phyloP scores from a whole-genome alignment of 2,888 invertebrate species.

The Dasysyrphus albostriatus region DNA sequence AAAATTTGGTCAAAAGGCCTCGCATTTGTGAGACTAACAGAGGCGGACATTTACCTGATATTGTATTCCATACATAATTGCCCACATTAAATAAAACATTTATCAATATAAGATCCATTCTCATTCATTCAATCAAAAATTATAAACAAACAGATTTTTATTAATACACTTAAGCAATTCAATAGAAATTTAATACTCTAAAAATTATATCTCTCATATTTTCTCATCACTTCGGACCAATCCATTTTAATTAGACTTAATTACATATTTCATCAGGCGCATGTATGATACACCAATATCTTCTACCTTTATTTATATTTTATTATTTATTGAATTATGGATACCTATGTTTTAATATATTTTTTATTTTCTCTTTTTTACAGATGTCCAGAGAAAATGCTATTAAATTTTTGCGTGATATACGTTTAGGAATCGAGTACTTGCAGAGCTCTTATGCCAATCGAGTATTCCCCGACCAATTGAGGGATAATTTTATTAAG shows the following conservation, averaged over 20 bases:
- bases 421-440: slow-evolving; percentile 90
- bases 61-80: too few species aligned
- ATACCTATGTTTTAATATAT: background rate
- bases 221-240: background rate
- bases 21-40: too few species aligned
- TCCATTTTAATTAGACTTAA: background rate
- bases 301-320: background rate
- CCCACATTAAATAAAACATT: too few species aligned
- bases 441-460: slow-evolving; percentile 85
- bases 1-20: too few species aligned
- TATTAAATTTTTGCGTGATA: slow-evolving; percentile 90
- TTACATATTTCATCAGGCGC: background rate
- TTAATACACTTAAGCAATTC: too few species aligned
- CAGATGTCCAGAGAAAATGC: slow-evolving; percentile 91
- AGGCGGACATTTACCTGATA: too few species aligned
- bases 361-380: slow-evolving; percentile 45
- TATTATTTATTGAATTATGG: background rate
- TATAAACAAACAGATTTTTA: too few species aligned
- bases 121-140: too few species aligned
- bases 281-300: background rate
- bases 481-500: slow-evolving; percentile 81
- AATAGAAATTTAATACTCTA: background rate
- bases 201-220: background rate
- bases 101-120: too few species aligned
- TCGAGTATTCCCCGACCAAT: slow-evolving; percentile 81